Base-by-base conservation (phyloP, 2,113 vertebrate species). In the Patagioenas fasciata region DNA sequence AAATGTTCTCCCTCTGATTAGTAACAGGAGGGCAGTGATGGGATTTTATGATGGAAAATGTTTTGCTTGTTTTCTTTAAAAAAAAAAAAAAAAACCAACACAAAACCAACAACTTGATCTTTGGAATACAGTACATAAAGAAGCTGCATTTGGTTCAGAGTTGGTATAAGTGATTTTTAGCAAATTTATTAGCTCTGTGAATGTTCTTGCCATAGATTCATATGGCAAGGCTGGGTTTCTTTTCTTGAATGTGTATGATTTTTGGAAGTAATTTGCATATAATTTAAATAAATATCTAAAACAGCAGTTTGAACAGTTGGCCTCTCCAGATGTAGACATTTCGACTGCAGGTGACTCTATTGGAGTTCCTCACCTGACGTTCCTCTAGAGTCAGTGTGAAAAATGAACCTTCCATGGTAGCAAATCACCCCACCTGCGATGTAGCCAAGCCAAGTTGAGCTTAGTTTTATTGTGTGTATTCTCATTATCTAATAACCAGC, bases 71-170 rank as follows among this genome's bases (percentile, higher is more conserved):
- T 93, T 88, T 51, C 60, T 91, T 91, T 10, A 21, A 62, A 32
- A 66, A n/a, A 38, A 48, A 31, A 53, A 78, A 72, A 7, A 80
- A 67, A 54, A n/a, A n/a, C n/a, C n/a, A n/a, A n/a, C n/a, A n/a
- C n/a, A n/a, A n/a, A 40, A 12, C 40, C 40, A 12, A 40, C 40
- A 40, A 40, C 40, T 80, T 77, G 51, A 70, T 93, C 51, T 77
- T 85, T 56, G 47, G 40, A 47, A 60, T 69, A 61, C n/a, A 58
- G 31, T 48, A 7, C 3, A 3, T 71, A 5, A 74, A 71, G 80
- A 90, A 86, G 17, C 42, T 79, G 48, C 21, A 11, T 81, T 94
- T 75, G 57, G 54, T 69, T 94, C 32, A 60, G 91, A 94, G 77
- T 75, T 80, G 82, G 51, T 85, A n/a, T 9, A 61, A 89, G 28